phyloP scores from a whole-genome alignment of 2,113 vertebrate genomes.

The Collichthys lucidus region DNA sequence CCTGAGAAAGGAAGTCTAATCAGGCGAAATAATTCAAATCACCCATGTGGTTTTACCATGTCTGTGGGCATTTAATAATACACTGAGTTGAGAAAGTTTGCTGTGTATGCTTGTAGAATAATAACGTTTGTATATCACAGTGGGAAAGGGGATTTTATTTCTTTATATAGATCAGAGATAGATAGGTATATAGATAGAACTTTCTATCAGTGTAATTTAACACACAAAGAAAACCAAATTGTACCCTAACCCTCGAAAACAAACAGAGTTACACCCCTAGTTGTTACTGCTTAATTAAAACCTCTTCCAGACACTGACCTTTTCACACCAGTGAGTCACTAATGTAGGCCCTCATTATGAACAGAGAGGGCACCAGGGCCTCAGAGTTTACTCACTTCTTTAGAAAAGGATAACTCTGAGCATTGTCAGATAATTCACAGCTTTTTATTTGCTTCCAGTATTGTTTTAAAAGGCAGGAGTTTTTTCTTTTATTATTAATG shows the following conservation, averaged over 20 bases:
- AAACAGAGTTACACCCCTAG: background rate
- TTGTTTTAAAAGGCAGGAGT: constrained; percentile 15
- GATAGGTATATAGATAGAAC: background rate
- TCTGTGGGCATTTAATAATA: no score
- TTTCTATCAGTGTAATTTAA: background rate
- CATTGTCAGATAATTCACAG: constrained; percentile 25
- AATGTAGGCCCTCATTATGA: constrained; percentile 25
- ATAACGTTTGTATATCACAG: no score
- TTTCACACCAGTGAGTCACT: constrained; percentile 58
- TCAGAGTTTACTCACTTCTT: constrained; percentile 28
- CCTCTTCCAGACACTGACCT: constrained; percentile 52
- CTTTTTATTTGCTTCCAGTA: constrained; percentile 16
- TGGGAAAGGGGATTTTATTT: no score
- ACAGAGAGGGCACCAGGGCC: background rate
- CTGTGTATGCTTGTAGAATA: no score
- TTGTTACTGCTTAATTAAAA: constrained; percentile 50
- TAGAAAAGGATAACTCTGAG: constrained; percentile 15
- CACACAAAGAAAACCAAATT: constrained; percentile 4
- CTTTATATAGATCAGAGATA: background rate
- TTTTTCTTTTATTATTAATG: background rate
- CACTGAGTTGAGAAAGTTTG: no score
- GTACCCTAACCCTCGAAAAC: constrained; percentile 22
- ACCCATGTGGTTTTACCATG: no score
- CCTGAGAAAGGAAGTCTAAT: no score
- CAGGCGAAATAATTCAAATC: no score